These are phyloP conservation scores for Acanthosepion pharaonis DNA, from an alignment of 2,888 invertebrate species.

Conservation along the genomic window DNA sequence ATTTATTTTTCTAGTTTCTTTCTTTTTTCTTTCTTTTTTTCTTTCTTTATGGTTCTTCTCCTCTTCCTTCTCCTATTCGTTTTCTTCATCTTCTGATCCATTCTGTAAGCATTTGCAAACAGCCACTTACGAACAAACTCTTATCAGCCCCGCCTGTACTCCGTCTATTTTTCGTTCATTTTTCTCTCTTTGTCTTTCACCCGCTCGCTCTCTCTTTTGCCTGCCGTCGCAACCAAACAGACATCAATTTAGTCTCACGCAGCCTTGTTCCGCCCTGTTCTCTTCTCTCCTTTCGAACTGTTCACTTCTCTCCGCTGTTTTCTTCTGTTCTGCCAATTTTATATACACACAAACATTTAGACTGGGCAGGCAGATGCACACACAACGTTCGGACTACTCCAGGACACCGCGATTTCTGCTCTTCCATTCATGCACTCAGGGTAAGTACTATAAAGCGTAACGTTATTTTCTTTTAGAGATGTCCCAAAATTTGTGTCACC, in stretches of 20 bases:
- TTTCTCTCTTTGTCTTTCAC: neutral
- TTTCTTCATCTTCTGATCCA: neutral
- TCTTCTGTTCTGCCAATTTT: neutral
- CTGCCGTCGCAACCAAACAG: neutral
- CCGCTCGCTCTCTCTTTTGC: neutral
- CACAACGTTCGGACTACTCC: slow-evolving; percentile 13
- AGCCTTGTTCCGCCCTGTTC: neutral
- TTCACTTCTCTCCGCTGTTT: slow-evolving; percentile 4
- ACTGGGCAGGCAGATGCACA: slow-evolving; percentile 17
- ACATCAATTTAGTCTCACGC: neutral
- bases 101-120: neutral
- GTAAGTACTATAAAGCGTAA: neutral
- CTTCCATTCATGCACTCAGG: neutral
- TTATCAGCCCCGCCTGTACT: neutral
- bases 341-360: neutral
- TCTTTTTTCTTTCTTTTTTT: neutral
- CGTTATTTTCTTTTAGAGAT: neutral
- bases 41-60: neutral
- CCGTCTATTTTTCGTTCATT: neutral
- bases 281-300: neutral
- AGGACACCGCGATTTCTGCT: neutral
- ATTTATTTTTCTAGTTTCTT: neutral
- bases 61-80: neutral
- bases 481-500: neutral
- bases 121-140: neutral